A percentile compares a stretch with the other conserved stretches of the same genome.
These are phyloP conservation scores for Monochamus alternatus DNA, from an alignment of 2,888 invertebrate genomes.

Conservation along the genomic window DNA sequence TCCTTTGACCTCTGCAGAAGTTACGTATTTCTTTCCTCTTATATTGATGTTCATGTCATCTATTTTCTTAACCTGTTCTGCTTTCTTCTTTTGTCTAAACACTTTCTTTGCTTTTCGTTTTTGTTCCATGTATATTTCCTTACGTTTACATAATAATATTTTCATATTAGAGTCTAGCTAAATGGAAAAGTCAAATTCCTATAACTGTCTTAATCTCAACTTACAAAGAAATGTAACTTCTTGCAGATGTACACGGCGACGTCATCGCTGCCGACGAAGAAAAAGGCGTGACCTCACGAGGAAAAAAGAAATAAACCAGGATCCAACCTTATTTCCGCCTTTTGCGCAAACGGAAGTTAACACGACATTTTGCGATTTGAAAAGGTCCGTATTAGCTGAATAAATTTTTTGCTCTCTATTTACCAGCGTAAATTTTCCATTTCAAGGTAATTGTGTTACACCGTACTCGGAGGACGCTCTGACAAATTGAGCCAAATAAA, in stretches of 20 bases:
- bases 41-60: too few species aligned
- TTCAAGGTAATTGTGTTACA: slow-evolving; percentile 5
- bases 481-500: slow-evolving; percentile 6
- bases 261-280: not conserved
- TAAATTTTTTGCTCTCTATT: slow-evolving; percentile 17
- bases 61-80: too few species aligned
- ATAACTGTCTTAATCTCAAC: too few species aligned
- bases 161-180: too few species aligned
- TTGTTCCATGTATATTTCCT: too few species aligned
- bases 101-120: too few species aligned
- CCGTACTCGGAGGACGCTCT: not conserved
- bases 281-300: not conserved
- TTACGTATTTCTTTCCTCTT: too few species aligned
- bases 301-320: not conserved
- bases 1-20: too few species aligned
- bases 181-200: too few species aligned
- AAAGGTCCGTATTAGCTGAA: slow-evolving; percentile 15
- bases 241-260: not conserved
- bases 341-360: slow-evolving; percentile 18
- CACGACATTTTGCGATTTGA: slow-evolving; percentile 22
- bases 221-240: too few species aligned
- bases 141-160: too few species aligned
- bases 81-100: too few species aligned
- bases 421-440: slow-evolving; percentile 8
- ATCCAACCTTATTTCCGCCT: slow-evolving; percentile 15